phyloP scores from a whole-genome alignment of 2,113 vertebrate species.

The Apeltes quadracus region DNA sequence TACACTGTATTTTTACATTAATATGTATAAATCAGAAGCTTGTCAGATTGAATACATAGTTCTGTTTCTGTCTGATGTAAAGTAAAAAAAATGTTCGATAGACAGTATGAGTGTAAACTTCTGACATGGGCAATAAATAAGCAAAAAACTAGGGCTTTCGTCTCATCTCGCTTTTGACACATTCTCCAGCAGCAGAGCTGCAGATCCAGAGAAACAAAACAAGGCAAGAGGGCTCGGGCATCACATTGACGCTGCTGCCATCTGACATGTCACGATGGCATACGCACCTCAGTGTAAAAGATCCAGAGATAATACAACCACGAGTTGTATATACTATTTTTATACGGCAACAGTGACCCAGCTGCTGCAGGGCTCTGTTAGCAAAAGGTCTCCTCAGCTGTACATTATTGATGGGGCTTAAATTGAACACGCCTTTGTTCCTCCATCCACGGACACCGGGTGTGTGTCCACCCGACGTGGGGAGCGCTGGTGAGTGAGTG shows the following conservation, averaged over 20 bases:
- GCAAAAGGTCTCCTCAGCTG: slow-evolving; percentile 56
- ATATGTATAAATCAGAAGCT: slow-evolving; percentile 16
- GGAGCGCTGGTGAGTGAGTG: slow-evolving; percentile 30
- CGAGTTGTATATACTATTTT: slow-evolving; percentile 33
- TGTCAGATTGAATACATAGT: slow-evolving; percentile 25
- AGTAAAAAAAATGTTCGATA: slow-evolving; percentile 22
- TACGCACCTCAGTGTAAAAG: slow-evolving; percentile 45
- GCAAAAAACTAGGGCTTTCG: slow-evolving; percentile 38
- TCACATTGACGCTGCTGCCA: slow-evolving; percentile 32
- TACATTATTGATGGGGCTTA: slow-evolving; percentile 78
- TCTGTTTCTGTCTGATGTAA: slow-evolving; percentile 18
- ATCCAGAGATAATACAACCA: slow-evolving; percentile 54
- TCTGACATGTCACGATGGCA: slow-evolving; percentile 38
- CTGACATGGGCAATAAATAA: slow-evolving; percentile 54
- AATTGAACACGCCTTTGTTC: slow-evolving; percentile 76
- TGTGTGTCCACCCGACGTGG: slow-evolving; percentile 47
- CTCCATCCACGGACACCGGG: slow-evolving; percentile 64
- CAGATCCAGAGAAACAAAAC: slow-evolving; percentile 52
- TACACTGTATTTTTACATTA: slow-evolving; percentile 6
- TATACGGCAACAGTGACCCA: slow-evolving; percentile 31
- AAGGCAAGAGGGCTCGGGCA: slow-evolving; percentile 35
- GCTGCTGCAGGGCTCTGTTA: slow-evolving; percentile 34
- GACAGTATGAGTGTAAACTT: slow-evolving; percentile 28
- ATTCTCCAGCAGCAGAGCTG: slow-evolving; percentile 22
- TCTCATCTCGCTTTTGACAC: slow-evolving; percentile 54